phyloP scores from a whole-genome alignment of 2,888 invertebrate species.

The Philhelius pedissequus region DNA sequence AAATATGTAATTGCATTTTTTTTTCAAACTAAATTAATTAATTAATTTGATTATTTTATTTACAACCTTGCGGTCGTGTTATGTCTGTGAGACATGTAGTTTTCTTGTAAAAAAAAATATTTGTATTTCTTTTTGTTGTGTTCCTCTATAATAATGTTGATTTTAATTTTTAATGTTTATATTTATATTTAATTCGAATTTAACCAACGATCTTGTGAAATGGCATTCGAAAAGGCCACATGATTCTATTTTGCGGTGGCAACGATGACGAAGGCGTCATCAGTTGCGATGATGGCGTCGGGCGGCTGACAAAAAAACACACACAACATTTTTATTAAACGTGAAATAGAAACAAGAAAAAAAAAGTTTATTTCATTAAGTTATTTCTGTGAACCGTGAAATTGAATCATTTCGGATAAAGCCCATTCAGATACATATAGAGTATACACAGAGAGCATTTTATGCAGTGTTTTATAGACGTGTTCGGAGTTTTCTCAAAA shows the following conservation, averaged over 20 bases:
- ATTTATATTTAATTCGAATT: slow-evolving; percentile 30
- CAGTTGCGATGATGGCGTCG: slow-evolving; percentile 20
- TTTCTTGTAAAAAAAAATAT: too few species aligned
- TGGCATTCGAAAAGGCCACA: slow-evolving; percentile 41
- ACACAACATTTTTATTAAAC: slow-evolving; percentile 36
- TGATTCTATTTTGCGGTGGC: slow-evolving; percentile 54
- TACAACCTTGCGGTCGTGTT: slow-evolving; percentile 1
- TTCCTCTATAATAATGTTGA: slow-evolving; percentile 23
- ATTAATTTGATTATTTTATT: background rate
- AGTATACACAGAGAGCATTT: background rate
- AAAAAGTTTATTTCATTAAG: slow-evolving; percentile 63
- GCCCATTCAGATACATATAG: slow-evolving; percentile 11
- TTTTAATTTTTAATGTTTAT: slow-evolving; percentile 20
- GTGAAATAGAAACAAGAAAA: slow-evolving; percentile 44
- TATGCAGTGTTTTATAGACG: slow-evolving; percentile 46
- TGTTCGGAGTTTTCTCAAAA: slow-evolving; percentile 1
- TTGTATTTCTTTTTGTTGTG: slow-evolving; percentile 20
- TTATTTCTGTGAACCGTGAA: slow-evolving; percentile 68
- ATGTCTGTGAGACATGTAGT: slow-evolving; percentile 4
- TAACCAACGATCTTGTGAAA: slow-evolving; percentile 52
- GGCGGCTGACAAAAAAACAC: slow-evolving; percentile 56
- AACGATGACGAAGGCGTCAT: slow-evolving; percentile 17
- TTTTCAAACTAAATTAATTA: background rate
- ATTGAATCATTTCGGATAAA: slow-evolving; percentile 58
- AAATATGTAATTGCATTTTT: slow-evolving; percentile 12